Evolutionary conservation across 2,113 vertebrate genomes (phyloP).

Genomic region (Micromys minutus): DNA sequence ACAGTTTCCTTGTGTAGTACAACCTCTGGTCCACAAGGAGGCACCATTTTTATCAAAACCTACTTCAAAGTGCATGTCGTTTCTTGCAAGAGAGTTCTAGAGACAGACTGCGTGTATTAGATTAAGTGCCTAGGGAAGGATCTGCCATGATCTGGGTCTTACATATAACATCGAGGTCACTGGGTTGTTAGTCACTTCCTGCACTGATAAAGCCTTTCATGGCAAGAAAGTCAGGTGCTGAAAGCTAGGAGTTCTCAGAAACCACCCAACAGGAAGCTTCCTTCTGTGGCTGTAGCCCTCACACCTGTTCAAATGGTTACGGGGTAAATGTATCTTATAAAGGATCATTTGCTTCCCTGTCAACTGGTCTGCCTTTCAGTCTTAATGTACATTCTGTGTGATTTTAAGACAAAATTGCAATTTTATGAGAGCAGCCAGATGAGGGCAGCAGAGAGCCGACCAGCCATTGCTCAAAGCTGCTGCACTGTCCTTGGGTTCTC

Average conservation of each 20-base stretch:
- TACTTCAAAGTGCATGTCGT: not conserved
- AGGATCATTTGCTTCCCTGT: not conserved
- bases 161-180: not conserved
- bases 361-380: conserved; percentile 21
- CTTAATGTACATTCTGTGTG: conserved; percentile 19
- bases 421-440: not conserved
- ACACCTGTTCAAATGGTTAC: not conserved
- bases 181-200: not conserved
- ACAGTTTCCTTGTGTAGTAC: not conserved
- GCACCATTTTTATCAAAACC: not conserved
- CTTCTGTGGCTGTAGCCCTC: not conserved
- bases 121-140: too few relatives aligned
- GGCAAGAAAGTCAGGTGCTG: not conserved
- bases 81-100: not conserved
- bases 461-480: not conserved
- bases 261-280: not conserved
- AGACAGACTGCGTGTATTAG: not conserved
- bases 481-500: not conserved
- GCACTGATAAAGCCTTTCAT: not conserved
- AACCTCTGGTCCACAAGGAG: not conserved
- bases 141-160: not conserved
- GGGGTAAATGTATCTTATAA: not conserved
- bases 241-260: not conserved
- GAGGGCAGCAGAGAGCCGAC: conserved; percentile 50
- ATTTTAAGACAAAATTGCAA: not conserved